Conservation (phyloP, 2,113 vertebrate genomes). For the Scartelaos histophorus region DNA sequence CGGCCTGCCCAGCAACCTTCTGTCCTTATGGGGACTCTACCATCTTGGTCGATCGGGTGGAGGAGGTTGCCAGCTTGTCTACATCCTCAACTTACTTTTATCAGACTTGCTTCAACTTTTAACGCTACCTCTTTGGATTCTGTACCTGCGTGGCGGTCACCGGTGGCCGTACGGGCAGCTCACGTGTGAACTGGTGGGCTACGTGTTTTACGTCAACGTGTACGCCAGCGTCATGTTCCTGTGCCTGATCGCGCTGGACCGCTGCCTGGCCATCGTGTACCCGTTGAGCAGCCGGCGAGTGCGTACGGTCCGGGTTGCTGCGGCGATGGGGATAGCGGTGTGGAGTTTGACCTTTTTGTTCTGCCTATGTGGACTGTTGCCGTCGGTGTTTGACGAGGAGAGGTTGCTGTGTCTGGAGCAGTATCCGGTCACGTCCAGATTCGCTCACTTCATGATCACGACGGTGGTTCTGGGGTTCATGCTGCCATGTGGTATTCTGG, state of each 20-base stretch:
- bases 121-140: slow-evolving; percentile 78
- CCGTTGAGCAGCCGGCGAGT: slow-evolving; percentile 70
- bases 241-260: slow-evolving; percentile 78
- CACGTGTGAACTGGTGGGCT: slow-evolving; percentile 68
- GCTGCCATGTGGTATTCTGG: slow-evolving; percentile 73
- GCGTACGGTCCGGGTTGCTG: slow-evolving; percentile 66
- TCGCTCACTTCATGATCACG: slow-evolving; percentile 71
- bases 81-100: slow-evolving; percentile 77
- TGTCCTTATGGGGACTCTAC: slow-evolving; percentile 78
- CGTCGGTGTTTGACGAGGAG: slow-evolving; percentile 66
- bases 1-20: slow-evolving; percentile 75
- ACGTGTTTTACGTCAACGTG: slow-evolving; percentile 77
- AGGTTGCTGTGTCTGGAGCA: slow-evolving; percentile 68
- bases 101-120: slow-evolving; percentile 79
- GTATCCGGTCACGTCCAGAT: slow-evolving; percentile 60
- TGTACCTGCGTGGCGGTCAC: slow-evolving; percentile 66
- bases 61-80: slow-evolving; percentile 74
- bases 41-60: slow-evolving; percentile 68
- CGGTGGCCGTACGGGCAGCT: slow-evolving; percentile 56
- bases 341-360: slow-evolving; percentile 75
- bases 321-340: slow-evolving; percentile 46
- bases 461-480: slow-evolving; percentile 72
- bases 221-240: slow-evolving; percentile 78
- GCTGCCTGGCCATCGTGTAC: slow-evolving; percentile 76
- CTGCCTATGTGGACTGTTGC: slow-evolving; percentile 75